A percentile compares a stretch with the other conserved stretches of the same genome.
Evolutionary conservation across 2,113 vertebrate genomes (phyloP).

Genomic region (Lampris incognitus): DNA sequence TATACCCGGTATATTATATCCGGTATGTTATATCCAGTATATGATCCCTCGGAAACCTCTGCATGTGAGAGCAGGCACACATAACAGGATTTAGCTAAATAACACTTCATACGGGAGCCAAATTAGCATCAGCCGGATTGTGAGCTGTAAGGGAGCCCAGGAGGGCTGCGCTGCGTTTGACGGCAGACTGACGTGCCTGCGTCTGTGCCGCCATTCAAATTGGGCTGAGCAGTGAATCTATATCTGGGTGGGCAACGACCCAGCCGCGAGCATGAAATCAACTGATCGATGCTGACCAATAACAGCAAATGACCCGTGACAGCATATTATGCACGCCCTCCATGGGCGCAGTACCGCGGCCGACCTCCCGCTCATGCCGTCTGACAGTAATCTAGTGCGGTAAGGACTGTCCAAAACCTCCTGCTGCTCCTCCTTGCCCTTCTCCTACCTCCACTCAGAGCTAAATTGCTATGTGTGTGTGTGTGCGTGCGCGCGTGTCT

Average conservation of each 20-base stretch:
- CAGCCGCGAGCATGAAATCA: background rate
- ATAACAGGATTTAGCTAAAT: background rate
- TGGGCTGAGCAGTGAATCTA: too few species aligned
- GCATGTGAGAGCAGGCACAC: background rate
- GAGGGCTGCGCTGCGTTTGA: background rate
- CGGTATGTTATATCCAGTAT: constrained; percentile 6
- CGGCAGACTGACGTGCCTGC: constrained; percentile 5
- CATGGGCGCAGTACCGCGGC: background rate
- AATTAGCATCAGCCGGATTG: background rate
- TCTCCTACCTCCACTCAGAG: constrained; percentile 1
- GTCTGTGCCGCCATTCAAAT: too few species aligned
- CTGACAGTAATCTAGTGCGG: background rate
- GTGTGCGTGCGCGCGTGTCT: background rate
- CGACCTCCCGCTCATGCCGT: background rate
- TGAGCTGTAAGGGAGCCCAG: background rate
- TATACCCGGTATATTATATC: background rate
- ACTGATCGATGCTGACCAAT: background rate
- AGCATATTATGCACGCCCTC: background rate
- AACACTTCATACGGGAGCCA: background rate
- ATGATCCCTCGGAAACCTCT: too few species aligned
- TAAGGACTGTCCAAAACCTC: background rate
- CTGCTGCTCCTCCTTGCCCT: background rate
- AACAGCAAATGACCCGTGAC: background rate
- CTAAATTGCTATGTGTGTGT: background rate
- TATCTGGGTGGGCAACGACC: background rate